Conservation (phyloP, 2,113 vertebrate genomes). For the Halichoerus grypus region DNA sequence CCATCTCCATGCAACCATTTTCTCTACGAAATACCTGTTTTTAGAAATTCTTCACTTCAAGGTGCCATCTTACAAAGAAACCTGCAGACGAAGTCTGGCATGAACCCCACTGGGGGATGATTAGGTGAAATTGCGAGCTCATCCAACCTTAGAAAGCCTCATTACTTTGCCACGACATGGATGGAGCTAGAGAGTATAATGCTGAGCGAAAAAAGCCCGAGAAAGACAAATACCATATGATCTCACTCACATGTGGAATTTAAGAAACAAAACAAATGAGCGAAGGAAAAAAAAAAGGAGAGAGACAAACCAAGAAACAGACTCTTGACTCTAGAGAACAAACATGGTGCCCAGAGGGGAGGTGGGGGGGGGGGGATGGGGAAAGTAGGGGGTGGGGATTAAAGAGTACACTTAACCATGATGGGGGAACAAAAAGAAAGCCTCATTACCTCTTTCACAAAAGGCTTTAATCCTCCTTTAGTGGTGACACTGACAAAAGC, state of each 20-base stretch:
- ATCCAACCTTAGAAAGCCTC: constrained; percentile 53
- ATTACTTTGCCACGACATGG: background rate
- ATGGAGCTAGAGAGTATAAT: background rate
- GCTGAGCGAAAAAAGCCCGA: background rate
- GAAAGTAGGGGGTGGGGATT: background rate
- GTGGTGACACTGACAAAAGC: background rate
- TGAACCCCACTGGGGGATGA: background rate
- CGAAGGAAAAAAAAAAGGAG: background rate
- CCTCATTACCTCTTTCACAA: constrained; percentile 67
- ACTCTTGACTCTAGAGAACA: background rate
- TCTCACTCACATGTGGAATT: background rate
- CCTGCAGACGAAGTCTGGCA: constrained; percentile 5
- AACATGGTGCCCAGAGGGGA: background rate
- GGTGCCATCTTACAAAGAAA: constrained; percentile 30
- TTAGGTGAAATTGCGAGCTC: constrained; percentile 54
- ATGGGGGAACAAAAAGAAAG: background rate
- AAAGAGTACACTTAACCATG: background rate
- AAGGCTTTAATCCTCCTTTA: constrained; percentile 47
- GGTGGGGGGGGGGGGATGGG: background rate
- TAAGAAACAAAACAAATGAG: background rate
- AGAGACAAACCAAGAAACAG: background rate
- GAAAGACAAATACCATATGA: background rate
- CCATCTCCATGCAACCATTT: background rate
- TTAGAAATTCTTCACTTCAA: constrained; percentile 43
- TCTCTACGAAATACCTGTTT: constrained; percentile 8